These are phyloP conservation scores for Gavialis gangeticus DNA, from an alignment of 2,113 vertebrate genomes.

Conservation along the genomic window DNA sequence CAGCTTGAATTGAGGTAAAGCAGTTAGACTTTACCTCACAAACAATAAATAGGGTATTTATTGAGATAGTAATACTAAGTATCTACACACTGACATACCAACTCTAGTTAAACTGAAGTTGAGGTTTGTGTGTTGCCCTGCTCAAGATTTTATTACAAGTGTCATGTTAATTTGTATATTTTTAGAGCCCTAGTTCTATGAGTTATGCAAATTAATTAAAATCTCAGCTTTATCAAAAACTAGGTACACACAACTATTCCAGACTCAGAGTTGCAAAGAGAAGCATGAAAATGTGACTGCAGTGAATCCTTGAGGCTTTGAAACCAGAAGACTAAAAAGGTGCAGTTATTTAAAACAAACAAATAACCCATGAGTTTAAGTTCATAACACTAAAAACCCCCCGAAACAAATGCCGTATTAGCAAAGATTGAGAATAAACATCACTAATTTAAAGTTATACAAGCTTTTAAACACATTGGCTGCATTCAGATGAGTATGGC, in stretches of 20 bases:
- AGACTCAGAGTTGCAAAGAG: neutral
- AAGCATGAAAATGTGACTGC: fast-evolving
- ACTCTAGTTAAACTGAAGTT: neutral
- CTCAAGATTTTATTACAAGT: neutral
- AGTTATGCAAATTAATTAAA: neutral
- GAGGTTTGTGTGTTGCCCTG: neutral
- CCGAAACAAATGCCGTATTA: neutral
- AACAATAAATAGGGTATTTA: neutral
- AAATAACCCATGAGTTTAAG: neutral
- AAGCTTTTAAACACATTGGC: neutral
- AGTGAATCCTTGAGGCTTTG: neutral
- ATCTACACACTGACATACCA: neutral
- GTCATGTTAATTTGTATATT: neutral
- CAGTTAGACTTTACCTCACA: neutral
- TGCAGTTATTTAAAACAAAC: no score
- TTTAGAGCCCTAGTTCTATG: neutral
- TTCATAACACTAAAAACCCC: neutral
- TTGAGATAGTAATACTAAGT: neutral
- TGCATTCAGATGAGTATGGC: no score
- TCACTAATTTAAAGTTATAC: neutral
- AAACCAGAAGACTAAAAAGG: neutral
- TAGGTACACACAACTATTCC: neutral
- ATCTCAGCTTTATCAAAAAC: neutral
- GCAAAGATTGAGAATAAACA: neutral
- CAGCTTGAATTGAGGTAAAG: conserved; percentile 29